Base-by-base conservation (phyloP, 1,140 invertebrate species). In the Anthonomus grandis region DNA sequence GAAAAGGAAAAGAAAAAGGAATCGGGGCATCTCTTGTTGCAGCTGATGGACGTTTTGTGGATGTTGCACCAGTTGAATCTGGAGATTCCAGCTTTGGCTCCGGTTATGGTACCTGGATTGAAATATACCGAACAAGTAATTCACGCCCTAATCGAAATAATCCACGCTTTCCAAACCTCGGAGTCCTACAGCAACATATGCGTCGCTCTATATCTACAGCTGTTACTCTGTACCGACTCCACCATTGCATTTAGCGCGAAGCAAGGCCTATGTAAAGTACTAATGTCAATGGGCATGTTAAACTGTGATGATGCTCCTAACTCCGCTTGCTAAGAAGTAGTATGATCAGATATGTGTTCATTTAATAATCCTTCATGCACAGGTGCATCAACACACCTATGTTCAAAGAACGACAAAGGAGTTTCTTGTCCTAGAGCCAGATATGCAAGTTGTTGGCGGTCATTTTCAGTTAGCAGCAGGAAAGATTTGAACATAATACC, bases 161-260 rank as follows among this genome's bases (percentile, higher is more conserved):
- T 97, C 63, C 91, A 95, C 71, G 90, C 92, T 0, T 93, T 95
- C 70, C 89, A 91, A 23, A 75, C 82, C 6, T 84, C 81, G 59
- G 86, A 89, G 22, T 77, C 83, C 2, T 79, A 83, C 52, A 73
- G 71, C 23, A 83, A 81, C 57, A 79, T 86, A 12, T 74, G 79
- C 4, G 66, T 86, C 23, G 83, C 83, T 19, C 77, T 83, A 25
- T 89, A 88, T 67, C 70, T 87, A 2, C 79, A 86, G 38, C 75
- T 97, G 15, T 76, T 97, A 0, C 76, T 96, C 2, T 87, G 86
- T 57, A 82, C 86, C 41, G 86, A 95, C 68, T 83, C 85, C 13
- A 77, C 80, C 19, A 89, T 96, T 12, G 93, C 92, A 65, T 95
- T 95, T 69, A 91, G 90, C 56, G 89, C 92, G 21, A 95, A 95